A percentile compares a stretch with the other conserved stretches of the same genome.
Evolutionary conservation across 2,888 invertebrate species (phyloP).

Genomic region (Trimorus sp.): DNA sequence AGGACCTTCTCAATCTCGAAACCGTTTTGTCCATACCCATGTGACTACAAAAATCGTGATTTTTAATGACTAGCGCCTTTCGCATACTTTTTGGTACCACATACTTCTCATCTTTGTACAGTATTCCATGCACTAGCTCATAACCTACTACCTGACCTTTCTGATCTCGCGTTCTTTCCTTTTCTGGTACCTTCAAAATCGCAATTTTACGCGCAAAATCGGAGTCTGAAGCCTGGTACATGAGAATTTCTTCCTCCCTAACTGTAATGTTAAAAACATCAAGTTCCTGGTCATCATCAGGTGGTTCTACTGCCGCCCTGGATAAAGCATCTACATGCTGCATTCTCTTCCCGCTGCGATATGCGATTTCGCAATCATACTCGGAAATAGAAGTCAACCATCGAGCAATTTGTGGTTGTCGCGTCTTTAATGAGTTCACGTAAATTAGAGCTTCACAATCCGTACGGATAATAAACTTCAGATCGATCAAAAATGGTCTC

Average conservation of each 20-base stretch:
- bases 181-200: background rate
- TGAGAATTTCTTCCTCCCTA: slow-evolving; percentile 8
- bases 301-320: slow-evolving; percentile 4
- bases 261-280: background rate
- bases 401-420: slow-evolving; percentile 10
- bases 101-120: background rate
- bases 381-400: slow-evolving; percentile 7
- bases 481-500: slow-evolving; percentile 14
- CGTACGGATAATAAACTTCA: slow-evolving; percentile 19
- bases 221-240: background rate
- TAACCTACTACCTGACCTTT: background rate
- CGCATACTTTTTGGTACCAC: slow-evolving; percentile 18
- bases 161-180: background rate
- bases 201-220: background rate
- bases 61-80: background rate
- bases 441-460: slow-evolving; percentile 69
- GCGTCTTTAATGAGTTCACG: slow-evolving; percentile 58
- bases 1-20: background rate
- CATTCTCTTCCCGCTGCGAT: slow-evolving; percentile 7
- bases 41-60: slow-evolving; percentile 12
- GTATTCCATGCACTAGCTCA: background rate
- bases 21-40: slow-evolving; percentile 6
- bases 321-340: slow-evolving; percentile 21
- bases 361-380: background rate
- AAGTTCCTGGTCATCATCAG: background rate